Conservation (phyloP, 2,888 invertebrate genomes). For the Acleris literana region DNA sequence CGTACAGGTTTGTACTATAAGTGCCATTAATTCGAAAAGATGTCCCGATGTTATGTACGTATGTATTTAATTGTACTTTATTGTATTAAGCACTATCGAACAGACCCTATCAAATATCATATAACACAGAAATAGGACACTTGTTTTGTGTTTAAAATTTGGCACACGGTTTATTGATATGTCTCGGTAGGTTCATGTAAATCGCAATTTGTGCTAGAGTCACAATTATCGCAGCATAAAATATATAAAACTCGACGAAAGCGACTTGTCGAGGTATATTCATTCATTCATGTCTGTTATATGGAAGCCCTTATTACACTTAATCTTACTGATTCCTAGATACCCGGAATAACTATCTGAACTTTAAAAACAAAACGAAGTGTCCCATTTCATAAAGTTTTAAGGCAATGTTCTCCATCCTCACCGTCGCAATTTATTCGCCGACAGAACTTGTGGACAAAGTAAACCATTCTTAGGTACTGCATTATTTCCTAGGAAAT, state of each 20-base stretch:
- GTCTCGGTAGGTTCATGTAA: constrained; percentile 48
- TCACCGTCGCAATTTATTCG: constrained; percentile 8
- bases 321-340: constrained; percentile 39
- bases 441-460: not conserved
- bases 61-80: constrained; percentile 43
- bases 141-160: constrained; percentile 57
- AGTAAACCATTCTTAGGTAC: not conserved
- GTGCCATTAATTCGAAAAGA: constrained; percentile 39
- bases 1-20: constrained; percentile 47
- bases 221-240: not conserved
- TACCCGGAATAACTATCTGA: constrained; percentile 11
- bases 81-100: constrained; percentile 43
- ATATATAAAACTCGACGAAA: not conserved
- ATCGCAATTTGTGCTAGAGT: not conserved
- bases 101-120: constrained; percentile 38
- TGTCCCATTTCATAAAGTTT: constrained; percentile 61
- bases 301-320: constrained; percentile 50
- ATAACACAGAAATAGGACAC: constrained; percentile 61
- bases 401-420: constrained; percentile 28
- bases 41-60: constrained; percentile 30
- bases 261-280: constrained; percentile 1
- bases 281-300: constrained; percentile 34
- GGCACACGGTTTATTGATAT: constrained; percentile 73
- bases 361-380: constrained; percentile 41
- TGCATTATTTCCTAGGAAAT: too few relatives aligned